phyloP scores from a whole-genome alignment of 2,797 vertebrate species.

The Cygnus olor region DNA sequence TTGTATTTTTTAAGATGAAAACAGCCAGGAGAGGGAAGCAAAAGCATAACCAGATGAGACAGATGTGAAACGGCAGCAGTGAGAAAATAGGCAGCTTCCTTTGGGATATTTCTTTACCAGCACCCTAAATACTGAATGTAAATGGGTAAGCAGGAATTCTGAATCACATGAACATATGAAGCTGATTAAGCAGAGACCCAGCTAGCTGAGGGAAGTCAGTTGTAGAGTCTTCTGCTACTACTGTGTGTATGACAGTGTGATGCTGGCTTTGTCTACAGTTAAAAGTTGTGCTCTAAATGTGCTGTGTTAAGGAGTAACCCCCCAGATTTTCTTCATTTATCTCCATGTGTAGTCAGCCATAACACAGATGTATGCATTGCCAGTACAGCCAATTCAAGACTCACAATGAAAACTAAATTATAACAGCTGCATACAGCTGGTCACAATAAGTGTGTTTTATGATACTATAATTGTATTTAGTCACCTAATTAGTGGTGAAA shows the following conservation, averaged over 20 bases:
- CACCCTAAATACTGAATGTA: neutral
- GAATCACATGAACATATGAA: neutral
- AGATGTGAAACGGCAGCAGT: neutral
- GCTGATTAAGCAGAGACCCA: neutral
- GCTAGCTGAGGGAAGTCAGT: neutral
- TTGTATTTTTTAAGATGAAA: neutral
- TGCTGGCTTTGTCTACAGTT: neutral
- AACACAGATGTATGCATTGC: neutral
- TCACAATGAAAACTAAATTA: neutral
- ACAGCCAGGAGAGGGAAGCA: conserved; percentile 3
- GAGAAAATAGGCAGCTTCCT: neutral
- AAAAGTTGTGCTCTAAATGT: neutral
- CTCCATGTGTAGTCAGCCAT: neutral
- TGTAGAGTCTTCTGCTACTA: neutral
- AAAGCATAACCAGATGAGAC: neutral
- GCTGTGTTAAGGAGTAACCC: neutral
- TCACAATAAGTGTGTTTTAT: neutral
- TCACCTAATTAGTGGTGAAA: neutral
- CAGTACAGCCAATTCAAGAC: neutral
- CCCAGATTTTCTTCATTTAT: neutral
- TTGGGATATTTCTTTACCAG: neutral
- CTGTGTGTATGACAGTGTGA: neutral
- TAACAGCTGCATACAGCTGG: neutral
- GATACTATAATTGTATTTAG: neutral
- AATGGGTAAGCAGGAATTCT: neutral